These are phyloP conservation scores for Sphenodon punctatus DNA, from an alignment of 2,797 vertebrate genomes.

Conservation along the genomic window DNA sequence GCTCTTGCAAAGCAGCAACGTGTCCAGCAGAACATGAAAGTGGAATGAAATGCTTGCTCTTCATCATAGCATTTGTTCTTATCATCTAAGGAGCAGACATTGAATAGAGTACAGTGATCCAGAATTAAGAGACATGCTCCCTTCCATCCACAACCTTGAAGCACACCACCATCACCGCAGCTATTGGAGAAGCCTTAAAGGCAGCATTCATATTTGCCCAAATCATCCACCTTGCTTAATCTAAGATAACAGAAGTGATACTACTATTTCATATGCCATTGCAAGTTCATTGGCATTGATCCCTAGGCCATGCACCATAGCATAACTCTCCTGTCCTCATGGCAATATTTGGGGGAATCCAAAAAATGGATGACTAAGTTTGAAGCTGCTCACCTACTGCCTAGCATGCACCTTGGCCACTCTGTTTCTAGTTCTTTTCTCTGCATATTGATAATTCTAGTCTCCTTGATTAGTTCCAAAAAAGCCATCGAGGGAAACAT, in stretches of 20 bases:
- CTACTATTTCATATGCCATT: background rate
- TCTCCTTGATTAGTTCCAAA: background rate
- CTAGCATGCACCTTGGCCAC: no score
- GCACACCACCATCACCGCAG: no score
- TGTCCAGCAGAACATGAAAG: background rate
- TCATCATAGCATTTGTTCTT: background rate
- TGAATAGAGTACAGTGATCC: background rate
- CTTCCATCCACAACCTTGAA: background rate
- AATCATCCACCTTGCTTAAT: no score
- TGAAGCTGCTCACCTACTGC: background rate
- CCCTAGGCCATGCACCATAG: background rate
- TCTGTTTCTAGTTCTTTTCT: accelerated
- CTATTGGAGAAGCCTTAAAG: no score
- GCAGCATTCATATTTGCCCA: background rate
- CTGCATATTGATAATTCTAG: background rate
- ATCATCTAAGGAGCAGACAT: background rate
- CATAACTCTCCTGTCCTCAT: background rate
- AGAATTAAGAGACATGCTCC: background rate
- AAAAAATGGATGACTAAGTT: background rate
- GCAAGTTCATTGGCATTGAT: background rate
- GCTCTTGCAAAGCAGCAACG: background rate
- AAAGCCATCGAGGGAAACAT: background rate
- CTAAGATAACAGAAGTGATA: no score
- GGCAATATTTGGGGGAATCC: background rate
- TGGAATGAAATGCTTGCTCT: background rate